phyloP scores from a whole-genome alignment of 2,113 vertebrate species.

The Sceloporus undulatus region DNA sequence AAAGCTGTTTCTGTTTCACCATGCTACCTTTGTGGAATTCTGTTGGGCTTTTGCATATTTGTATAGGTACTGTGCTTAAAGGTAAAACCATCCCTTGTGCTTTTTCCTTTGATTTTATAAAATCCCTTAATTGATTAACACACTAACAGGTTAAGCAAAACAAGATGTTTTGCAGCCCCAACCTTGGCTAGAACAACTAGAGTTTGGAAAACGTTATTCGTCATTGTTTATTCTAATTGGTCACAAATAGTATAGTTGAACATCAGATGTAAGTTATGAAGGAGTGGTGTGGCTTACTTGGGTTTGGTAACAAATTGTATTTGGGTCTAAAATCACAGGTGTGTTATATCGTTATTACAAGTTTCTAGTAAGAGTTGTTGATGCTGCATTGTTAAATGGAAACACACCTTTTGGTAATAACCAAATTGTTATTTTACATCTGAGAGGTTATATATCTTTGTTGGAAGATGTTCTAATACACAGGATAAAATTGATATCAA shows the following conservation, averaged over 20 bases:
- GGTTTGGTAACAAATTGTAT: background rate
- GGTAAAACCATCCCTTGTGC: background rate
- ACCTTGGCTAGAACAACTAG: background rate
- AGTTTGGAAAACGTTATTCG: background rate
- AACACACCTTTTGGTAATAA: background rate
- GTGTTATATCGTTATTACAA: conserved; percentile 7
- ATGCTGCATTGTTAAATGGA: background rate
- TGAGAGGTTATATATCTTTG: conserved; percentile 22
- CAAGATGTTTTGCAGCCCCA: background rate
- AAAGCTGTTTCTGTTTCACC: background rate
- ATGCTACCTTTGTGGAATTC: background rate
- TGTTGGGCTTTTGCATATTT: background rate
- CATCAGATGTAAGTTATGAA: background rate
- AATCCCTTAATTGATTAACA: background rate
- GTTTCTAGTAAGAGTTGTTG: background rate
- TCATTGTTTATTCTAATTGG: background rate
- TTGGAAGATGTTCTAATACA: conserved; percentile 28
- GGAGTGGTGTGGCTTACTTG: background rate
- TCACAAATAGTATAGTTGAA: background rate
- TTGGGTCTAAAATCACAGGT: background rate
- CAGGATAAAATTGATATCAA: background rate
- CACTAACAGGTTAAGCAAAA: background rate
- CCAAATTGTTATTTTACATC: conserved; percentile 3
- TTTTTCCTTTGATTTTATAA: conserved; percentile 4
- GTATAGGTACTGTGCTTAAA: background rate